Conservation (phyloP, 2,113 vertebrate species). For the Nothobranchius furzeri region DNA sequence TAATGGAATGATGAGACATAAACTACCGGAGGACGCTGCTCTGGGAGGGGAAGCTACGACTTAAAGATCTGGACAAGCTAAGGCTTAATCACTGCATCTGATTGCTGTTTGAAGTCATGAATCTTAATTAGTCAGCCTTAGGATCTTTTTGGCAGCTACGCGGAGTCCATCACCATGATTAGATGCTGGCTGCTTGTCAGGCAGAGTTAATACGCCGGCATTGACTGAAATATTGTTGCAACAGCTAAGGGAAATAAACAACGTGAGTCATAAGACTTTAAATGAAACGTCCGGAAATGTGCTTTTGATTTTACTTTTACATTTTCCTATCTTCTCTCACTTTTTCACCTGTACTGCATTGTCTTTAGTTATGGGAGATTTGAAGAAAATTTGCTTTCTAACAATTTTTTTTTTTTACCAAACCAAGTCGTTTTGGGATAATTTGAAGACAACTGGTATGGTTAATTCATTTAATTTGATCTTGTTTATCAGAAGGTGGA, state of each 20-base stretch:
- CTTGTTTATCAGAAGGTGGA: slow-evolving; percentile 50
- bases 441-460: slow-evolving; percentile 64
- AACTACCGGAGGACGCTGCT: slow-evolving; percentile 50
- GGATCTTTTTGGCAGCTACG: slow-evolving; percentile 45
- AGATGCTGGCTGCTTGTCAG: slow-evolving; percentile 25
- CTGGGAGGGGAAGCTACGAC: slow-evolving; percentile 54
- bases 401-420: slow-evolving; percentile 52
- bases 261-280: slow-evolving; percentile 10
- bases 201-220: slow-evolving; percentile 24
- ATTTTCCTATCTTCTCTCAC: no score
- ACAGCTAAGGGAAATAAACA: slow-evolving; percentile 2
- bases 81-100: slow-evolving; percentile 70
- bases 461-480: slow-evolving; percentile 70
- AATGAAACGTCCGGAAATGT: neutral
- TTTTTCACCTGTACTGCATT: no score
- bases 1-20: slow-evolving; percentile 63
- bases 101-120: slow-evolving; percentile 69
- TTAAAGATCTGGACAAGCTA: slow-evolving; percentile 68
- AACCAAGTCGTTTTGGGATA: slow-evolving; percentile 53
- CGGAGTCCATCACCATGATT: slow-evolving; percentile 58
- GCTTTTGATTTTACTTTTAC: no score
- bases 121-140: slow-evolving; percentile 69
- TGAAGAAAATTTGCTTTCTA: slow-evolving; percentile 12
- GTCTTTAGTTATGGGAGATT: no score
- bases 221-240: slow-evolving; percentile 17